Conservation (phyloP, 2,113 vertebrate genomes). For the Arizona elegans region DNA sequence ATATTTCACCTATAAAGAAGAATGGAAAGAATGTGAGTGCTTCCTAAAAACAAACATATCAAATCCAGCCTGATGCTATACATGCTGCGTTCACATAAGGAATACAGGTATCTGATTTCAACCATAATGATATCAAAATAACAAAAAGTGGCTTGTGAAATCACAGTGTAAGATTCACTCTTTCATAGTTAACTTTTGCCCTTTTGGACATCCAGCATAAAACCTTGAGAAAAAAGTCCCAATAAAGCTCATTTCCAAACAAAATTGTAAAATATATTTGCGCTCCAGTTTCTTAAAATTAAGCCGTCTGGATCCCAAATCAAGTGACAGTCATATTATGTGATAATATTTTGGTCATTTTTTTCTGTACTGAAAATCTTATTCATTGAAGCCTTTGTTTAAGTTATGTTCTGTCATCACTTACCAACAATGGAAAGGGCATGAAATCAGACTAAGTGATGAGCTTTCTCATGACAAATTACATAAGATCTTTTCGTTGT, state of each 20-base stretch:
- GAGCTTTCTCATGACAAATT: constrained; percentile 59
- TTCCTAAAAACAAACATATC: background rate
- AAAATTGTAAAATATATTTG: background rate
- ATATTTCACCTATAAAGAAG: background rate
- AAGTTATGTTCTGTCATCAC: constrained; percentile 48
- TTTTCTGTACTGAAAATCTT: constrained; percentile 54
- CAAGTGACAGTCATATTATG: constrained; percentile 32
- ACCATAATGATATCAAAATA: background rate
- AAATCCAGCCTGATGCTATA: background rate
- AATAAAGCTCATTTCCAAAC: background rate
- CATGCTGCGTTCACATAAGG: background rate
- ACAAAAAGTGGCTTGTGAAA: background rate
- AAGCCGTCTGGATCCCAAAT: constrained; percentile 13
- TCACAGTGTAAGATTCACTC: background rate
- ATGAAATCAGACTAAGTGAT: constrained; percentile 46
- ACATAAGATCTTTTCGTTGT: constrained; percentile 49
- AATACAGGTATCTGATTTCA: background rate
- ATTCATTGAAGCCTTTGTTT: constrained; percentile 56
- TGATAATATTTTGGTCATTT: constrained; percentile 43
- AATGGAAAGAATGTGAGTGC: background rate
- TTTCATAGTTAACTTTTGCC: background rate
- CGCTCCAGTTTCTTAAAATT: background rate
- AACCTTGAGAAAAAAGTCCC: background rate
- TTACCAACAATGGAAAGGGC: constrained; percentile 52
- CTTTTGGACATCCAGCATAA: background rate